Percentiles rank a stretch among this genome's conserved stretches.
These are phyloP conservation scores for Dromas ardeola DNA, from an alignment of 2,113 vertebrate species.

Conservation along the genomic window DNA sequence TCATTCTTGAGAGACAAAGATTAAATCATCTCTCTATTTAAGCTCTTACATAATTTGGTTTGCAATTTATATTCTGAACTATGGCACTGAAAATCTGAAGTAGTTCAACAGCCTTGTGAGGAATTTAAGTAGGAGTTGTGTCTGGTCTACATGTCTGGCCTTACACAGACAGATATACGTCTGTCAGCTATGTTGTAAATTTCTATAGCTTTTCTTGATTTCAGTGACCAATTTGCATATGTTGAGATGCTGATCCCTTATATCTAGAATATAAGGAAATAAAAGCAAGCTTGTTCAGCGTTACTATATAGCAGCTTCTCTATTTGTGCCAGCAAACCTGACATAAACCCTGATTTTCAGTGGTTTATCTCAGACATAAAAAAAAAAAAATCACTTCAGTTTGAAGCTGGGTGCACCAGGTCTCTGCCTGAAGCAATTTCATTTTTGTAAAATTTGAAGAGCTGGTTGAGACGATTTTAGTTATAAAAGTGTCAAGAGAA, in stretches of 20 bases:
- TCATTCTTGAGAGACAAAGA: not conserved
- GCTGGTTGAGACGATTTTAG: not conserved
- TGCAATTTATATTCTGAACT: not conserved
- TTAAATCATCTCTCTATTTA: slow-evolving; percentile 26
- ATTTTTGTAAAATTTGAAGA: not conserved
- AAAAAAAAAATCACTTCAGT: not conserved
- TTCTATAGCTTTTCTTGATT: not conserved
- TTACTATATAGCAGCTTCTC: not conserved
- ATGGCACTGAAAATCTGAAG: not conserved
- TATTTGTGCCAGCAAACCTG: not conserved
- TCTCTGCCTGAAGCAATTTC: not conserved
- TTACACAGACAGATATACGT: not conserved
- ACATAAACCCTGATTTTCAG: not conserved
- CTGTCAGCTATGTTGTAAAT: not conserved
- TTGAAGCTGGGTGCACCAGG: not conserved
- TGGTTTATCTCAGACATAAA: not conserved
- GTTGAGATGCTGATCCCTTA: not conserved
- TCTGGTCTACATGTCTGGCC: not conserved
- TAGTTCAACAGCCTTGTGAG: not conserved
- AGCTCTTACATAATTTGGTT: slow-evolving; percentile 19
- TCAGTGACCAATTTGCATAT: not conserved
- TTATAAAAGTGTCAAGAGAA: not conserved
- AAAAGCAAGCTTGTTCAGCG: not conserved
- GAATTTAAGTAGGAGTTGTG: not conserved
- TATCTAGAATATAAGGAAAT: not conserved